phyloP scores from a whole-genome alignment of 1,140 invertebrate genomes.

The Drosophila ercepeae region DNA sequence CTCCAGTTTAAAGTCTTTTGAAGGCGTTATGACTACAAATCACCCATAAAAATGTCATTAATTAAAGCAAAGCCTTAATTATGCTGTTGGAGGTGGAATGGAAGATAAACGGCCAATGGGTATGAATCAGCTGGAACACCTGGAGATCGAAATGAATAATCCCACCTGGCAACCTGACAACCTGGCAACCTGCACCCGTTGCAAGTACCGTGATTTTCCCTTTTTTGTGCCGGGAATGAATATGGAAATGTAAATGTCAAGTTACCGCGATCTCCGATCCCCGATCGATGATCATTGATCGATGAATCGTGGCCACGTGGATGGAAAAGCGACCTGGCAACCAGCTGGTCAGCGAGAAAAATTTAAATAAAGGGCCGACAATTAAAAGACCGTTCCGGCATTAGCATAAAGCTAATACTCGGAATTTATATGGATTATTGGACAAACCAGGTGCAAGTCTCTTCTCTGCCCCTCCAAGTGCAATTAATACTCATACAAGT shows the following conservation, averaged over 20 bases:
- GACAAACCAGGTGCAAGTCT: background rate
- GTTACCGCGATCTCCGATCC: background rate
- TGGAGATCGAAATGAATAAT: conserved; percentile 6
- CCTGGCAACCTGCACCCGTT: background rate
- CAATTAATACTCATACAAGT: background rate
- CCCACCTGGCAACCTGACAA: conserved; percentile 38
- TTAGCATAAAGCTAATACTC: conserved; percentile 16
- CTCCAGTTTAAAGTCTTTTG: background rate
- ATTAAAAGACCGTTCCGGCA: conserved; percentile 3
- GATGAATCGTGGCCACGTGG: conserved; percentile 43
- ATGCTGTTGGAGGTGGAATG: background rate
- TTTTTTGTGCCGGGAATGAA: background rate
- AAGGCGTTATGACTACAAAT: background rate
- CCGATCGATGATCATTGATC: background rate
- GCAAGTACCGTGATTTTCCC: background rate
- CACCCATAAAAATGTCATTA: background rate
- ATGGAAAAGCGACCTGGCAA: background rate
- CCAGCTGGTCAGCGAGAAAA: too few species aligned
- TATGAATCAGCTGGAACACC: conserved; percentile 18
- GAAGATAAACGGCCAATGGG: background rate
- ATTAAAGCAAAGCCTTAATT: background rate
- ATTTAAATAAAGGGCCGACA: background rate
- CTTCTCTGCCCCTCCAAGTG: background rate
- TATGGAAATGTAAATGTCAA: conserved; percentile 20
- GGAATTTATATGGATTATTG: background rate